Evolutionary conservation across 2,888 invertebrate genomes (phyloP).

Genomic region (Sarcophaga carnaria): DNA sequence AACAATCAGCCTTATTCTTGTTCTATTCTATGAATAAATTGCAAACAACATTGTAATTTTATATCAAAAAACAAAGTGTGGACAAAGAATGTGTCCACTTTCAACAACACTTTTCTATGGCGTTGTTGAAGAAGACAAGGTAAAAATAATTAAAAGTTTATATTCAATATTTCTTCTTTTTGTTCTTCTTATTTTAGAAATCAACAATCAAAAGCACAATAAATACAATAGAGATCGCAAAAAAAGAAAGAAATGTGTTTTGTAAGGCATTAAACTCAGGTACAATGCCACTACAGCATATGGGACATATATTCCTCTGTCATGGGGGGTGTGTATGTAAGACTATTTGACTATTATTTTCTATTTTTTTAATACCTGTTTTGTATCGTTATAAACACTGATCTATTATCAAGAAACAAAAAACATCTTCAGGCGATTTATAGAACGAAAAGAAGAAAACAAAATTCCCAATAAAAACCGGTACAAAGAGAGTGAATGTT

Average conservation of each 20-base stretch:
- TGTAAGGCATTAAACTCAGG: neutral
- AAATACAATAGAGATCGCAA: neutral
- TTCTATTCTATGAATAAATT: too few relatives aligned
- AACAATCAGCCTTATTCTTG: too few relatives aligned
- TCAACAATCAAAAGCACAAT: neutral
- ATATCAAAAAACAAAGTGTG: too few relatives aligned
- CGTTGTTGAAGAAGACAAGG: too few relatives aligned
- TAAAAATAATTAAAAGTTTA: too few relatives aligned
- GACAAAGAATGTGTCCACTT: too few relatives aligned
- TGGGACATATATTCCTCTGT: neutral
- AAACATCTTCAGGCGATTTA: constrained; percentile 41
- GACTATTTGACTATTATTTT: neutral
- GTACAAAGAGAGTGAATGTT: neutral
- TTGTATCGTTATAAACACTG: neutral
- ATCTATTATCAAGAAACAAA: constrained; percentile 52
- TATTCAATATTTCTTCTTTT: too few relatives aligned
- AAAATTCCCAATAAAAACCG: neutral
- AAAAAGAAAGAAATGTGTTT: neutral
- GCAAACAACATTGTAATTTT: too few relatives aligned
- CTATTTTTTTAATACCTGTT: neutral
- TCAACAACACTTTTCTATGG: too few relatives aligned
- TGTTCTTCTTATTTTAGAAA: too few relatives aligned
- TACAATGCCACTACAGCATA: neutral
- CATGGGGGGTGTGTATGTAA: neutral
- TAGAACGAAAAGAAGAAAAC: neutral